A percentile compares a stretch with the other conserved stretches of the same genome.
Conservation (phyloP, 2,797 vertebrate species). For the Rhynchonycteris naso region DNA sequence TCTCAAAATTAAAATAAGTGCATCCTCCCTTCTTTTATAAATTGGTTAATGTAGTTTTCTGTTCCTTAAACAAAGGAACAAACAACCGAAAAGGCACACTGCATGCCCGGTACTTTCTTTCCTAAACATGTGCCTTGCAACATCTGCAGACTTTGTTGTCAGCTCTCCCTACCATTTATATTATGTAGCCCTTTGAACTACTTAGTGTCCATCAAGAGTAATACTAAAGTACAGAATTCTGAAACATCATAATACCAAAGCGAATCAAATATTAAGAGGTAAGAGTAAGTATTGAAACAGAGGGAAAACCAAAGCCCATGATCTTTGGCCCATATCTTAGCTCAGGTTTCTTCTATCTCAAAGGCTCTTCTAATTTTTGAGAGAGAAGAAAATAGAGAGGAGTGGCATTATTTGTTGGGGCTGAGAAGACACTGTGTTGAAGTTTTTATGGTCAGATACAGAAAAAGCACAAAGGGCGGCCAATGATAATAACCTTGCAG, state of each 20-base stretch:
- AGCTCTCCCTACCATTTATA: neutral
- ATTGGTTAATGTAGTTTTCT: slow-evolving; percentile 41
- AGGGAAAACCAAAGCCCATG: neutral
- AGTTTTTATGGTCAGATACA: slow-evolving; percentile 64
- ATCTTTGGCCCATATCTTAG: slow-evolving; percentile 26
- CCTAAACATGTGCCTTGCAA: neutral
- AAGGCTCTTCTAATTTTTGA: slow-evolving; percentile 15
- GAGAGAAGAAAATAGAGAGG: neutral
- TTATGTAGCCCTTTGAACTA: neutral
- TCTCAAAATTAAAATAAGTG: slow-evolving; percentile 18
- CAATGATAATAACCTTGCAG: slow-evolving; percentile 67
- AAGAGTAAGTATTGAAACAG: neutral
- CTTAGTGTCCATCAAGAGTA: neutral
- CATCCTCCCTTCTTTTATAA: neutral
- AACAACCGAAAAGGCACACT: neutral
- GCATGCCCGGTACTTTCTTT: neutral
- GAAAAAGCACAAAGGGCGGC: slow-evolving; percentile 63
- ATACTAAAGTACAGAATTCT: neutral
- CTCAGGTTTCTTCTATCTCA: neutral
- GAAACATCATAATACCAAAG: slow-evolving; percentile 37
- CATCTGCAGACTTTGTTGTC: neutral
- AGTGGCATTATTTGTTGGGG: neutral
- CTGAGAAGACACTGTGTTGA: slow-evolving; percentile 55
- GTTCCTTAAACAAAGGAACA: neutral
- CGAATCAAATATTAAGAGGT: neutral